Evolutionary conservation across 2,113 vertebrate genomes (phyloP).

Genomic region (Pteruthius melanotis): DNA sequence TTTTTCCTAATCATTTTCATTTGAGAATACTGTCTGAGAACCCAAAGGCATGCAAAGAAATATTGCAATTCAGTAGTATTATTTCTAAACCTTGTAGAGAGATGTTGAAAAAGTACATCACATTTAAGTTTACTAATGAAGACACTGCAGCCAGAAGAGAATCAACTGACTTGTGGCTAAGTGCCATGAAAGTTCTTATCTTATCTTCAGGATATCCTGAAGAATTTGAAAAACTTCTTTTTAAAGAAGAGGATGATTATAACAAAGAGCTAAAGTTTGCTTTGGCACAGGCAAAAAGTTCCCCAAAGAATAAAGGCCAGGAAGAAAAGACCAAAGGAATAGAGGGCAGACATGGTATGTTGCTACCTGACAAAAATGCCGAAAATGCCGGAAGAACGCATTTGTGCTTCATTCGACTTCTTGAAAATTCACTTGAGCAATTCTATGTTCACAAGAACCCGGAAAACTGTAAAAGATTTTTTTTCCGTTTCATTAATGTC

Average conservation of each 20-base stretch:
- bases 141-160: conserved; percentile 62
- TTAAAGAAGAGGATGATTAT: conserved; percentile 70
- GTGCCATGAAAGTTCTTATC: conserved; percentile 67
- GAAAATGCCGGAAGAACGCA: conserved; percentile 42
- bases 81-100: conserved; percentile 41
- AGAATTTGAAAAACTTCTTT: conserved; percentile 72
- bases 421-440: conserved; percentile 72
- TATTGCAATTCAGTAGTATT: conserved; percentile 46
- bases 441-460: conserved; percentile 71
- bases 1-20: conserved; percentile 80
- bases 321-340: conserved; percentile 43
- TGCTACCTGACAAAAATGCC: conserved; percentile 62
- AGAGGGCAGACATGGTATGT: conserved; percentile 75
- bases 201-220: conserved; percentile 72
- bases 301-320: neutral
- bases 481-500: conserved; percentile 81
- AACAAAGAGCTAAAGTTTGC: conserved; percentile 55
- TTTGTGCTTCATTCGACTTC: conserved; percentile 77
- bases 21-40: conserved; percentile 76
- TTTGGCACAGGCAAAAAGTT: neutral
- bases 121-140: conserved; percentile 52
- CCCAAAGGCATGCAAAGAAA: conserved; percentile 65
- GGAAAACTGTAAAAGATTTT: conserved; percentile 68
- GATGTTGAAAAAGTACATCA: conserved; percentile 67
- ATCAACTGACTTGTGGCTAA: conserved; percentile 78